These are phyloP conservation scores for Lipophrys pholis DNA, from an alignment of 2,113 vertebrate species.

Conservation along the genomic window DNA sequence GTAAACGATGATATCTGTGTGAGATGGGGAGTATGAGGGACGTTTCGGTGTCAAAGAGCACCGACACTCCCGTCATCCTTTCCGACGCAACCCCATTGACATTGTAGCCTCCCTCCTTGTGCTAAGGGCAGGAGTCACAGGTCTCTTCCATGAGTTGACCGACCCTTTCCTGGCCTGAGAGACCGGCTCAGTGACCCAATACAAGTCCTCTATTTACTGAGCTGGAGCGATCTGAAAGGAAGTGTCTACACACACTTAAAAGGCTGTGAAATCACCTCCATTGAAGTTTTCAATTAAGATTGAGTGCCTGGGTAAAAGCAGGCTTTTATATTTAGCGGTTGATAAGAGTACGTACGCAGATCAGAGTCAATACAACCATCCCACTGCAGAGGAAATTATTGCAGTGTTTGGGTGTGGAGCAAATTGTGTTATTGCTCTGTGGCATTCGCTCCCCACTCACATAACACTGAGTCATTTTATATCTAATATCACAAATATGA, in stretches of 20 bases:
- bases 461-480: not conserved
- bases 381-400: not conserved
- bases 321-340: not conserved
- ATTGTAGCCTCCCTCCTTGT: conserved; percentile 27
- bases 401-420: not conserved
- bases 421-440: not conserved
- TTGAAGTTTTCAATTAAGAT: not conserved
- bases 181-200: conserved; percentile 50
- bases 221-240: conserved; percentile 25
- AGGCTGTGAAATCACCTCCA: conserved; percentile 30
- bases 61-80: conserved; percentile 21
- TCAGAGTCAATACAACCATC: not conserved
- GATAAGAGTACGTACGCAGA: not conserved
- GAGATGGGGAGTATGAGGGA: conserved; percentile 14
- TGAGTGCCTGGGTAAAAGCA: not conserved
- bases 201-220: conserved; percentile 42
- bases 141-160: conserved; percentile 30
- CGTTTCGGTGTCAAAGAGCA: conserved; percentile 42
- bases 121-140: conserved; percentile 56
- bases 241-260: conserved; percentile 28
- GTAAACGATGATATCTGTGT: not conserved
- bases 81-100: conserved; percentile 20
- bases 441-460: not conserved
- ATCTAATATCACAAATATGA: conserved; percentile 1
- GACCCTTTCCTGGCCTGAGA: conserved; percentile 39